Evolutionary conservation across 2,888 invertebrate genomes (phyloP), one percentile per base, ranked within the genome.

Genomic region (Athalia cordata): DNA sequence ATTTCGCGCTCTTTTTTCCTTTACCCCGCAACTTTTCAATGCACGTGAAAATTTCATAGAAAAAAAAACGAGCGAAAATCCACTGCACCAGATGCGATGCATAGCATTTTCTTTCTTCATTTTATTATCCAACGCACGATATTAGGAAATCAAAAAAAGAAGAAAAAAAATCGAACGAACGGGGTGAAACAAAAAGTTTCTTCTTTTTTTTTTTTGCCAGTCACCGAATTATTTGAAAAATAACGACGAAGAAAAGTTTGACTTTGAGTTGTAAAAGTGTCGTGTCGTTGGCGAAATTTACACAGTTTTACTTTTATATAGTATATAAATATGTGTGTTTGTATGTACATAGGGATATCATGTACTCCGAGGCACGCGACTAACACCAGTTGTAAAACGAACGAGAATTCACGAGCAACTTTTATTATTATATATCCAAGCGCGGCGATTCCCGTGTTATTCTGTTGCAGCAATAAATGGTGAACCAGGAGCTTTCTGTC

Each of bases 301-400:
- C 29, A 29, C 29, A 55, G 43, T 65, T 65, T 55, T 55, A n/a
- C 9, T 55, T 55, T 47, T 47, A 4, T 5, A 4, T 43, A 65
- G 45, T 43, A 11, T 45, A 65, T 13, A 7, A 55, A 55, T 5
- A 55, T 6, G 29, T 43, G 55, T 52, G 68, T 68, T 68, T 43
- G 68, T 43, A 8, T 55, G 55, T 52, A 52, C 55, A 43, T 52
- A 55, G 50, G 50, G 29, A 5, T 11, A 52, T 64, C n/a, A 65
- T n/a, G 52, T 68, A 68, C 45, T 29, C 15, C 62, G 62, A 13
- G 68, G 52, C 3, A 59, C 57, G 8, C 72, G 47, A 59, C 43
- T 72, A 59, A 59, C 15, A 47, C 57, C 43, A 47, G 45, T 57
- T 72, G 72, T 72, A 72, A 72, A 72, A 52, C 52, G 59, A 59